Evolutionary conservation across 2,797 vertebrate genomes (phyloP), one percentile per base, ranked within the genome.

Genomic region (Clarias fuscus): DNA sequence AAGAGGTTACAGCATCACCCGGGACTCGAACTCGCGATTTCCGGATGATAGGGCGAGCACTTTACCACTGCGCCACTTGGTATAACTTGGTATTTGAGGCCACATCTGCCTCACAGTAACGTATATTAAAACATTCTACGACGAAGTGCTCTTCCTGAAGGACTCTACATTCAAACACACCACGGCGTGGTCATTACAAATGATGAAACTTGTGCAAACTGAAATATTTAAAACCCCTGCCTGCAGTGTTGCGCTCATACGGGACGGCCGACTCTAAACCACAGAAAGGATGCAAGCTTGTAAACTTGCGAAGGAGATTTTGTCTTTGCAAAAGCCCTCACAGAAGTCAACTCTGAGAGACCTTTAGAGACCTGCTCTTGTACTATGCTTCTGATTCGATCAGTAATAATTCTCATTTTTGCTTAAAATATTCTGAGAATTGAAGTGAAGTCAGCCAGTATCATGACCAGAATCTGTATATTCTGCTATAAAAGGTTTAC

Each of bases 321-420:
- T 24, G 20, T 78, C 76, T 78, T 61, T 20, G 40, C 71, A 73
- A 22, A 40, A 56, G 10, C 33, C 70, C n/a, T 11, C 17, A 33
- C 48, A 77, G 20, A 72, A 0, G 10, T 48, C 13, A 53, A 18
- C 7, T n/a, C n/a, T 6, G 48, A 15, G 48, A 15, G 15, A 3
- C 1, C n/a, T 76, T 56, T 22, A 76, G 89, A 56, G 13, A 56
- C 53, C 70, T 70, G 20, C 37, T 71, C 18, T 33, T 71, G 33
- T 1, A 11, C 8, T 4, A 20, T 48, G 22, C 53, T 56, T 56
- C 13, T 56, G 53, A 56, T 56, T 56, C 53, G 3, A 56, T 43
- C 10, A 24, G 70, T 43, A 20, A 43, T 22, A 24, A 73, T 24
- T 14, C 15, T 30, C 15, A 75, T 75, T 17, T 24, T 24, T 27